A percentile compares a stretch with the other conserved stretches of the same genome.
phyloP scores from a whole-genome alignment of 1,140 invertebrate species.

The Lethrus apterus region DNA sequence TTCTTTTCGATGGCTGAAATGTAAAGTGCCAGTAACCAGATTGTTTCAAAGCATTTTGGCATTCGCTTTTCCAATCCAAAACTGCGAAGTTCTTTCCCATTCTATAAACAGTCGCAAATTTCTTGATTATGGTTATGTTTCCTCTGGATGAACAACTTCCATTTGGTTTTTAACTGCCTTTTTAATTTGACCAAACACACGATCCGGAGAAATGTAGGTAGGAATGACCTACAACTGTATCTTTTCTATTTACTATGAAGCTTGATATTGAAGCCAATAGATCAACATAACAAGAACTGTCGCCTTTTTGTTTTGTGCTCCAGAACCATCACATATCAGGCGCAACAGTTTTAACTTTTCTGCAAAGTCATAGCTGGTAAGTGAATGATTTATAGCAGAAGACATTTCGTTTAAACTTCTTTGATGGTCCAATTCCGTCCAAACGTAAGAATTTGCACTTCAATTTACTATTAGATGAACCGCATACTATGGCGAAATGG shows the following conservation, averaged over 20 bases:
- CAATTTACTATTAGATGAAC: no score
- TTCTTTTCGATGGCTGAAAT: constrained; percentile 5
- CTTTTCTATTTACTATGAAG: constrained; percentile 20
- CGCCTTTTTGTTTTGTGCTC: neutral
- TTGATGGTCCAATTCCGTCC: constrained; percentile 10
- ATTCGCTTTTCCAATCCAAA: neutral
- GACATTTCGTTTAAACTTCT: constrained; percentile 11
- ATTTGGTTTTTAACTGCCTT: constrained; percentile 26
- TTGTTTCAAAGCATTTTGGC: neutral
- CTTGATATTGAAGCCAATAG: constrained; percentile 24
- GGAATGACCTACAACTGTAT: constrained; percentile 30
- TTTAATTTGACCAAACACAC: constrained; percentile 31
- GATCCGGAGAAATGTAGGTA: constrained; percentile 33
- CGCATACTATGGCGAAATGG: constrained; percentile 11
- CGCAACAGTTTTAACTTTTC: neutral
- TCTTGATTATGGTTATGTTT: constrained; percentile 7
- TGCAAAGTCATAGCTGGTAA: neutral
- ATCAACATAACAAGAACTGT: constrained; percentile 21
- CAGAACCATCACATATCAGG: neutral
- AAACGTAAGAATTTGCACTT: constrained; percentile 7
- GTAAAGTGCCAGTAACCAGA: constrained; percentile 1
- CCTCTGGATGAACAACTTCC: constrained; percentile 19
- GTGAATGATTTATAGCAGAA: constrained; percentile 3
- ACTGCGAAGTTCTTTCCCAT: neutral
- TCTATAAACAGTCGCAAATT: neutral